Evolutionary conservation across 2,888 invertebrate species (phyloP), one percentile per base, ranked within the genome.

Genomic region (Coleophora flavipennella): DNA sequence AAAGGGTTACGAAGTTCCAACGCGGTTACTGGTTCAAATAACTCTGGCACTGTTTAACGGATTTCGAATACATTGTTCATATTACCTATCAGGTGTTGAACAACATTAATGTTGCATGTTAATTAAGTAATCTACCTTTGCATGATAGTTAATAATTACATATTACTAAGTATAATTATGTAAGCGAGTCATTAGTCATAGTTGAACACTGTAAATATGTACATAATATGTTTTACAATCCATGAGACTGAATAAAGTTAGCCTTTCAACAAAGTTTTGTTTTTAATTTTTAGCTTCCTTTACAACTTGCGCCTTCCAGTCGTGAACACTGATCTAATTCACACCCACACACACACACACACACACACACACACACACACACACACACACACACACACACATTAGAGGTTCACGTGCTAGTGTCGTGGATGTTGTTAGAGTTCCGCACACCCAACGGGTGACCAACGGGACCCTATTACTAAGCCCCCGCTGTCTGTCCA

Each of bases 191-290:
- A 35, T 37, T 44, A 43, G 36, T 41, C 31, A 33, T 48, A 46
- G 39, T 13, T 36, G 31, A 8, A 40, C 34, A 42, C 27, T 42
- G 41, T 45, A 44, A 39, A 46, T 48, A 45, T 45, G 44, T 46
- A 48, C 37, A 47, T 39, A 46, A 31, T 42, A 38, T 37, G 34
- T 13, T 14, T 38, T 38, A 34, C 26, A 34, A 42, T 40, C 40
- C 38, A 50, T 33, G 38, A 53, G 50, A 51, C 53, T 51, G 49
- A 53, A 41, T 51, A 51, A 46, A 51, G 40, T 29, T 39, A 44
- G 47, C 48, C 48, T 51, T 48, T 51, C 40, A 42, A 28, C 38
- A 33, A 20, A 8, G 10, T 8, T 1, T 28, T 38, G 38, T 39
- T 41, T 45, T 35, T 8, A 37, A 42, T 38, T 12, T 13, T n/a